Percentiles rank a stretch among this genome's conserved stretches.
phyloP scores from a whole-genome alignment of 1,140 invertebrate species.

The Drosophila repleta region DNA sequence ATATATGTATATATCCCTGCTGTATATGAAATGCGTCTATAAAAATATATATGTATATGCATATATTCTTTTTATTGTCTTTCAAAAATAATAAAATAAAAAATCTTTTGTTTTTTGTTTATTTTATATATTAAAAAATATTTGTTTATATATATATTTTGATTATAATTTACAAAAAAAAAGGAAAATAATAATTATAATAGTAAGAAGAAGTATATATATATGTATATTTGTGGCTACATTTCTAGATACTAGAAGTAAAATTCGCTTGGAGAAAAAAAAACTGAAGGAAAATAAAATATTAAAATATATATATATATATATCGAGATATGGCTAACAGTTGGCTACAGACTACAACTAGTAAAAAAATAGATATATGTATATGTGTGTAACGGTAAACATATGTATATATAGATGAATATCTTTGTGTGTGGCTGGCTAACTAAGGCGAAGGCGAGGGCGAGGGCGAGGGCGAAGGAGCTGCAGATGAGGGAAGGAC shows the following conservation, averaged over 20 bases:
- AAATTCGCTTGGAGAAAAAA: constrained; percentile 21
- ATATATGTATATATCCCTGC: too few relatives aligned
- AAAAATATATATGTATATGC: too few relatives aligned
- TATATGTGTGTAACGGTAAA: not conserved
- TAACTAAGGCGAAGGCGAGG: constrained; percentile 8
- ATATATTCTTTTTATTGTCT: too few relatives aligned
- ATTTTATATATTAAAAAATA: not conserved
- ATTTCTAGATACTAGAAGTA: constrained; percentile 74
- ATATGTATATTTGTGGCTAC: constrained; percentile 44
- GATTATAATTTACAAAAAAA: constrained; percentile 6
- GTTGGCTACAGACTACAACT: constrained; percentile 30
- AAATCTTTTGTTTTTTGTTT: not conserved
- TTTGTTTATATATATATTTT: constrained; percentile 8
- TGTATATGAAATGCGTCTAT: too few relatives aligned
- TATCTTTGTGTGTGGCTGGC: constrained; percentile 18
- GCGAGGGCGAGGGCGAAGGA: not conserved
- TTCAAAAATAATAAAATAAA: not conserved
- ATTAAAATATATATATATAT: constrained; percentile 19
- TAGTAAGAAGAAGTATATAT: constrained; percentile 1
- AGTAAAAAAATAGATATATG: constrained; percentile 19
- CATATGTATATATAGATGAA: constrained; percentile 8
- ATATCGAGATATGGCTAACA: constrained; percentile 31
- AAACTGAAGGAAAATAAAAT: constrained; percentile 10
- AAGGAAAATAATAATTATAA: constrained; percentile 2
- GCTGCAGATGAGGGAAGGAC: not conserved